Evolutionary conservation across 2,888 invertebrate genomes (phyloP), one percentile per base, ranked within the genome.

Genomic region (Scaptomyza reducta): DNA sequence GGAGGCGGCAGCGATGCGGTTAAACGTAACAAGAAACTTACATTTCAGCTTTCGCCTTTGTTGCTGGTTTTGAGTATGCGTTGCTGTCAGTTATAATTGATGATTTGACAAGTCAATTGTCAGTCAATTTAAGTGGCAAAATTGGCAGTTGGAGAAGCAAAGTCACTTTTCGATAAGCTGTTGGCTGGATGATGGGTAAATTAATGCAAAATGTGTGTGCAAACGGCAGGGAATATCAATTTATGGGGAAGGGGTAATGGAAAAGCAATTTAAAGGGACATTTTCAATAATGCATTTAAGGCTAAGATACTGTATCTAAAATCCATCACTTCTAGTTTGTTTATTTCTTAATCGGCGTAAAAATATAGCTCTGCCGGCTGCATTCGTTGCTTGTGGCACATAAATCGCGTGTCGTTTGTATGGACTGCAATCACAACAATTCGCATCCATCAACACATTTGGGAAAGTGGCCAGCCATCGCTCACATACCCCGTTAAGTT

Each of bases 31-130:
- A 79, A 51, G 45, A 47, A 72, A 79, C 55, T 66, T 69, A 46
- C 69, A 86, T 77, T 64, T 55, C 44, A 63, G 57, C 60, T 77
- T 65, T 50, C 54, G 64, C 53, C 25, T 50, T 22, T 27, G 27
- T 22, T 22, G 1, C 22, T 31, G 31, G 35, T 13, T 31, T 41
- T 9, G 6, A 10, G 47, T 45, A 60, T 13, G 72, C 29, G 63
- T 6, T 22, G 42, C 44, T 80, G 85, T 87, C 87, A 76, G 50
- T 53, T 77, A 76, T 78, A 81, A 87, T 78, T 82, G 87, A 87
- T 76, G 73, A 47, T 64, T 70, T 81, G 82, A 82, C 81, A 87
- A 85, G 82, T 81, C 85, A 78, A 82, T 82, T 84, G 85, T 78
- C 85, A 81, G 77, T 60, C 75, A 84, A 84, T 87, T 87, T 60